A percentile compares a stretch with the other conserved stretches of the same genome.
Conservation (phyloP, 2,113 vertebrate genomes). For the Capreolus pygargus region DNA sequence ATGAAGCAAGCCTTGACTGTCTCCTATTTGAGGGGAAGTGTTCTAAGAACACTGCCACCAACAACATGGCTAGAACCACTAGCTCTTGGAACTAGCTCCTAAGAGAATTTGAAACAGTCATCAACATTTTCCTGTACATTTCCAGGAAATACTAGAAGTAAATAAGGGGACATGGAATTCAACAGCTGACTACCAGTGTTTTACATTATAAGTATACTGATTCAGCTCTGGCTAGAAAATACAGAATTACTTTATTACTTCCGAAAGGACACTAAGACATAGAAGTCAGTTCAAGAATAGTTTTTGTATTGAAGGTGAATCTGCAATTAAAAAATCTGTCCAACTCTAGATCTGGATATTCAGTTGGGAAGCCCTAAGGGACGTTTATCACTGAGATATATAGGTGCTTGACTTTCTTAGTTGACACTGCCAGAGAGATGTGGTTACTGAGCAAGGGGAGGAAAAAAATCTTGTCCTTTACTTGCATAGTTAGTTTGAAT, state of each 20-base stretch:
- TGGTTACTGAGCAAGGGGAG: not conserved
- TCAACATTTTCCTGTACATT: conserved; percentile 20
- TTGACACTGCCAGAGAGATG: not conserved
- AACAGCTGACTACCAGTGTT: not conserved
- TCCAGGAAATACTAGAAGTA: not conserved
- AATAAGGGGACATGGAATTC: not conserved
- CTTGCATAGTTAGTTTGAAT: conserved; percentile 25
- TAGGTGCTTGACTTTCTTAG: not conserved
- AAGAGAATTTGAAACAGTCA: not conserved
- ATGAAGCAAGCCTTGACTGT: not conserved
- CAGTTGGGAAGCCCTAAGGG: not conserved
- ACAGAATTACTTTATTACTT: not conserved
- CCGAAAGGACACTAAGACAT: not conserved
- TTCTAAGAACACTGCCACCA: not conserved
- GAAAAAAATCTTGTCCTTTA: not conserved
- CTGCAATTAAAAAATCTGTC: not conserved
- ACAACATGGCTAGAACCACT: not conserved
- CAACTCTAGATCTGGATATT: conserved; percentile 12
- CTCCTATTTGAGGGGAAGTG: not conserved
- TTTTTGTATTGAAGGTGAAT: conserved; percentile 39
- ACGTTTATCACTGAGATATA: not conserved
- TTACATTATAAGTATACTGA: conserved; percentile 33
- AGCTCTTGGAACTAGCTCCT: not conserved
- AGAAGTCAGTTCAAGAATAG: conserved; percentile 5
- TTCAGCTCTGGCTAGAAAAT: not conserved